Evolutionary conservation across 2,888 invertebrate species (phyloP).

Genomic region (Ectobius pallidus): DNA sequence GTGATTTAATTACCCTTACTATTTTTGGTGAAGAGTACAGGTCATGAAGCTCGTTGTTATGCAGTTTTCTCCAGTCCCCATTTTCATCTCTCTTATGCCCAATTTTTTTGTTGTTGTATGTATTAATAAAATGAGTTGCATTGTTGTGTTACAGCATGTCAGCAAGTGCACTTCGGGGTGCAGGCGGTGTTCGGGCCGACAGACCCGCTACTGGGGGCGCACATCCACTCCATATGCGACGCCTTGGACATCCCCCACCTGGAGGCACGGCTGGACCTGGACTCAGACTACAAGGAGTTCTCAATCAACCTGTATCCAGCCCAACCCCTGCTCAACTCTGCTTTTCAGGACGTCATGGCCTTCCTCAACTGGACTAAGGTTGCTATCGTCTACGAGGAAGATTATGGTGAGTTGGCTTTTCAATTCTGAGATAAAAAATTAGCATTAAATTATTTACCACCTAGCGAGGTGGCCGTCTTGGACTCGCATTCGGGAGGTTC

Average conservation of each 20-base stretch:
- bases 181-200: conserved; percentile 81
- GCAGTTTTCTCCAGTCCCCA: too few species aligned
- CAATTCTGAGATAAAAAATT: too few species aligned
- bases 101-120: too few species aligned
- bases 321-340: conserved; percentile 71
- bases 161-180: conserved; percentile 71
- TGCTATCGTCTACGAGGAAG: conserved; percentile 81
- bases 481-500: too few species aligned
- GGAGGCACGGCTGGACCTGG: conserved; percentile 69
- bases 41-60: too few species aligned
- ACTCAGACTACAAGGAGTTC: conserved; percentile 66
- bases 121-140: too few species aligned
- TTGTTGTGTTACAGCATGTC: conserved; percentile 63
- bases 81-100: too few species aligned
- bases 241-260: conserved; percentile 81
- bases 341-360: conserved; percentile 76
- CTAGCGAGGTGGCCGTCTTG: too few species aligned
- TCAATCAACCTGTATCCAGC: conserved; percentile 82
- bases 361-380: conserved; percentile 82
- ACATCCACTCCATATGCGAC: conserved; percentile 82
- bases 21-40: too few species aligned
- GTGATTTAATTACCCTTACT: too few species aligned
- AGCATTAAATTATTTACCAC: too few species aligned
- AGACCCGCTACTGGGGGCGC: conserved; percentile 71
- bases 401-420: conserved; percentile 68